These are phyloP conservation scores for Leptosomus discolor DNA, from an alignment of 2,113 vertebrate species.

Conservation along the genomic window DNA sequence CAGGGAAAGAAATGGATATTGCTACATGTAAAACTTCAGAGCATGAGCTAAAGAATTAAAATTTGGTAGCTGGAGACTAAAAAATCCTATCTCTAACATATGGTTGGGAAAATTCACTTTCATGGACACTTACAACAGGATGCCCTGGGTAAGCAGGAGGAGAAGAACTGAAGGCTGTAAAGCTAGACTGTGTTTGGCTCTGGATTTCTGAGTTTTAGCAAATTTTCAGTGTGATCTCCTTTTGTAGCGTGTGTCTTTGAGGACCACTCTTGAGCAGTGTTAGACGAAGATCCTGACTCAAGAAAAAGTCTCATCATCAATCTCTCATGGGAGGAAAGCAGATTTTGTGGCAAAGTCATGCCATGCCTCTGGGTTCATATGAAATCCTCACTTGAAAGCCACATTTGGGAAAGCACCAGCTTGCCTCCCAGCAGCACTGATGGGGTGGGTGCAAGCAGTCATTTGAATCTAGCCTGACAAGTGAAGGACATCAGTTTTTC, in stretches of 20 bases:
- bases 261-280: neutral
- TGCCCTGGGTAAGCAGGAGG: neutral
- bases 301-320: neutral
- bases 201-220: neutral
- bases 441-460: neutral
- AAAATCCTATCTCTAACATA: neutral
- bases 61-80: neutral
- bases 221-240: neutral
- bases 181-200: neutral
- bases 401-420: neutral
- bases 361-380: neutral
- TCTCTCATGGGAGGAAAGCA: neutral
- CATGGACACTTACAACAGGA: neutral
- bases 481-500: neutral
- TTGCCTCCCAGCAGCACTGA: neutral
- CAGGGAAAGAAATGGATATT: neutral
- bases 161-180: neutral
- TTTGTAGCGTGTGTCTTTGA: neutral
- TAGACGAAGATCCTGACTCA: neutral
- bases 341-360: neutral
- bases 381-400: neutral
- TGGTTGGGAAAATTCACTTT: neutral
- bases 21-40: neutral
- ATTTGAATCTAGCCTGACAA: neutral
- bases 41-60: neutral